Base-by-base conservation (phyloP, 2,797 vertebrate species). In the Mus caroli region DNA sequence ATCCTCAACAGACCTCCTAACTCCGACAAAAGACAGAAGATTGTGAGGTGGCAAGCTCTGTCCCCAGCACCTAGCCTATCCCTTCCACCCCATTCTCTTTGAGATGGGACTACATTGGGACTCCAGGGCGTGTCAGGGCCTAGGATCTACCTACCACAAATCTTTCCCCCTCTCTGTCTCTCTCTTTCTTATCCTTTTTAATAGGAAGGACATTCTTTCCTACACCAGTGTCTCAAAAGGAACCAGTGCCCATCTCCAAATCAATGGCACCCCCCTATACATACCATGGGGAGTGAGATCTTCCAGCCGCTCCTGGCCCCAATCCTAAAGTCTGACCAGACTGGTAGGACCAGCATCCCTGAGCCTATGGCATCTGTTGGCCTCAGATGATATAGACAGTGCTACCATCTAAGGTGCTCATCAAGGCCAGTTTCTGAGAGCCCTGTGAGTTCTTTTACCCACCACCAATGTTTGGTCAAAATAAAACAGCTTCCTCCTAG, bases 281-380 rank as follows among this genome's bases (percentile, higher is more conserved):
- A 75, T 40, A 43, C 37, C 17, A 78, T 6, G 20, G 50, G 52
- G 50, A 54, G 37, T 20, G 5, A 78, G 6, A 26, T 40, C 6
- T 19, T 93, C 60, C 20, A 20, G 22, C 77, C 50, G 76, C 46
- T 58, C 50, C 92, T 77, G 56, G 77, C 92, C 73, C 80, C 12
- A 3, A 26, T 88, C 90, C 88, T 80, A 15, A 92, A 87, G 79
- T 80, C 94, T 91, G 73, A 40, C 75, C 69, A 67, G 77, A 93
- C 94, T 87, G 91, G 82, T 88, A 95, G 85, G 91, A 94, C 95
- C 67, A 84, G 90, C 93, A 77, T 92, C 31, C 80, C 52, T 56
- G 92, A 92, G 93, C 83, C 84, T 46, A 4, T 56, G n/a, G 13
- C 0, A 0, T 67, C 88, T 40, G 50, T 85, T 87, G 80, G 76